Evolutionary conservation across 1,140 invertebrate genomes (phyloP).

Genomic region (Calliopsis andreniformis): DNA sequence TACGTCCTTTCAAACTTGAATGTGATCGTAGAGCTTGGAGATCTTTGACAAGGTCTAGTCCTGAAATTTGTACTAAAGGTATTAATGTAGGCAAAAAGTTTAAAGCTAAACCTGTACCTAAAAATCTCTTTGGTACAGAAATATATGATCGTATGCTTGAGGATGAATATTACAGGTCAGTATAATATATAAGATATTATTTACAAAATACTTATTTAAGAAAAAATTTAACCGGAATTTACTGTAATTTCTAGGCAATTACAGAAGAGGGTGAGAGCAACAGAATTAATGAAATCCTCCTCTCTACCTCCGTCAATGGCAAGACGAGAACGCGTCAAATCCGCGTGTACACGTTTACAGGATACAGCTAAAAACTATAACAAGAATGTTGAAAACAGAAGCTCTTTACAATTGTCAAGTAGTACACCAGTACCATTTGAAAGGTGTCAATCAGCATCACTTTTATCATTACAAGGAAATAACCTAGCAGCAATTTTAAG

Average conservation of each 20-base stretch:
- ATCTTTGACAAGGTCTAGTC: conserved; percentile 81
- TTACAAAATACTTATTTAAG: neutral
- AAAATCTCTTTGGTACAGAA: conserved; percentile 86
- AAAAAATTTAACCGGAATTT: neutral
- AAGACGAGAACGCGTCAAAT: conserved; percentile 82
- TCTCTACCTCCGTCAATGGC: conserved; percentile 87
- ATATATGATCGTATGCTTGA: conserved; percentile 87
- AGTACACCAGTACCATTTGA: conserved; percentile 69
- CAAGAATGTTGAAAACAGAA: conserved; percentile 59
- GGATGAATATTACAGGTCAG: conserved; percentile 86
- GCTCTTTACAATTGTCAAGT: conserved; percentile 70
- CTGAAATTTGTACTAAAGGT: conserved; percentile 80
- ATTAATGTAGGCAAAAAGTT: conserved; percentile 81
- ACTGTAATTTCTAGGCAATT: conserved; percentile 80
- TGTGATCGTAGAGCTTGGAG: conserved; percentile 76
- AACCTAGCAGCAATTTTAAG: conserved; percentile 87
- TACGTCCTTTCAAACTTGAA: conserved; percentile 84
- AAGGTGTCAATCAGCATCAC: conserved; percentile 78
- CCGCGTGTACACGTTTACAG: conserved; percentile 76
- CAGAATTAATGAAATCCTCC: conserved; percentile 85
- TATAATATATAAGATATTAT: neutral
- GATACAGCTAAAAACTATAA: conserved; percentile 75
- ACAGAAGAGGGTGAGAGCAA: conserved; percentile 85
- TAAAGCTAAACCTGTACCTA: conserved; percentile 86
- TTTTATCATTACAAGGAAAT: conserved; percentile 82